Conservation (phyloP, 2,113 vertebrate genomes). For the Hippolais icterina region DNA sequence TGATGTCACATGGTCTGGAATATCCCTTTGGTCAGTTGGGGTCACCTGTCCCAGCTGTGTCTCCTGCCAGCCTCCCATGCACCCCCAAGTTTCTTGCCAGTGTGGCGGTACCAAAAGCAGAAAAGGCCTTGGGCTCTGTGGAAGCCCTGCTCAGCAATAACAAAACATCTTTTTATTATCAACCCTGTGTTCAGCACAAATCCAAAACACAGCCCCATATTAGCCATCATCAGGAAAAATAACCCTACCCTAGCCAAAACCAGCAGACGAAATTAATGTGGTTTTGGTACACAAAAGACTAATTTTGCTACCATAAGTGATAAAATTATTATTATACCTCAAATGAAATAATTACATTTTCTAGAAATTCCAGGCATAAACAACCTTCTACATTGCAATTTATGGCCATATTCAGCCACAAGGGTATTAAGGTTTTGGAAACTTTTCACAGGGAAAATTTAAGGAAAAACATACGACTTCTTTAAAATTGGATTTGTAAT, state of each 20-base stretch:
- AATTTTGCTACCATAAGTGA: background rate
- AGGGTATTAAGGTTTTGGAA: background rate
- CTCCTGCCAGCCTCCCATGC: background rate
- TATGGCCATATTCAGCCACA: background rate
- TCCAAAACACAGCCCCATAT: background rate
- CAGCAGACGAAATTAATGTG: background rate
- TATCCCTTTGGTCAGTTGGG: background rate
- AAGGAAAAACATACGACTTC: background rate
- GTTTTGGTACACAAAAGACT: background rate
- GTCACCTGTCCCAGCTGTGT: background rate
- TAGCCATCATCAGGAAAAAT: background rate
- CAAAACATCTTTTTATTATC: background rate
- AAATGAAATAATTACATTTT: background rate
- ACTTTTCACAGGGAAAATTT: background rate
- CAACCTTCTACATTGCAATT: background rate
- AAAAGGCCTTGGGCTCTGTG: background rate
- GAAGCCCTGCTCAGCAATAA: background rate
- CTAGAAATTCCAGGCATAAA: background rate
- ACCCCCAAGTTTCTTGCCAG: fast-evolving
- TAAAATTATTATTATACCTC: background rate
- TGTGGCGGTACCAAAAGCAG: background rate
- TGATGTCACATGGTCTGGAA: background rate
- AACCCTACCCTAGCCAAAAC: background rate
- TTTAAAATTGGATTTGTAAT: background rate
- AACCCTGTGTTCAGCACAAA: background rate